These are phyloP conservation scores for Antheraea pernyi DNA, from an alignment of 1,140 invertebrate species.

Conservation along the genomic window DNA sequence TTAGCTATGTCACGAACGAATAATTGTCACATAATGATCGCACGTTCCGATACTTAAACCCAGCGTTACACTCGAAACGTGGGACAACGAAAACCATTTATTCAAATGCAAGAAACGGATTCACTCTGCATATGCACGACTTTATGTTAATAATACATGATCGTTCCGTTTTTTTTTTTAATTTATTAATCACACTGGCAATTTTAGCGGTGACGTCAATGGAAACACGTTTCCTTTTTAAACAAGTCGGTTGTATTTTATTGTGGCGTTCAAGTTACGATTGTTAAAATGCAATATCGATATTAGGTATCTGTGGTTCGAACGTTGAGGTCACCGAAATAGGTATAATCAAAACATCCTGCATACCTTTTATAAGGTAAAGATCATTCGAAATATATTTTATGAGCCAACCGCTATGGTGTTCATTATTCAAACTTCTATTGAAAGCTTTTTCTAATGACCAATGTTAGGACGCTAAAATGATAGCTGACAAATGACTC, in stretches of 20 bases:
- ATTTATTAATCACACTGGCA: background rate
- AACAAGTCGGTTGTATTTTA: background rate
- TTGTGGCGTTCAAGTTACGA: background rate
- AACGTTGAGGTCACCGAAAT: background rate
- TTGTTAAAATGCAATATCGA: background rate
- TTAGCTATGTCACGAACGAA: slow-evolving; percentile 2
- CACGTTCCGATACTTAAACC: background rate
- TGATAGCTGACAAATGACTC: too few relatives aligned
- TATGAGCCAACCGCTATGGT: background rate
- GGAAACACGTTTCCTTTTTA: background rate
- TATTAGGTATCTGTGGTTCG: background rate
- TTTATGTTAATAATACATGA: slow-evolving; percentile 24
- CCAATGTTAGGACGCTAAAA: too few relatives aligned
- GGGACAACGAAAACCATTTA: background rate
- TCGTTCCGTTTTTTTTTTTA: slow-evolving; percentile 11
- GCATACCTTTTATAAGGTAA: background rate
- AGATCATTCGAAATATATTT: background rate
- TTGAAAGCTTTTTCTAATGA: too few relatives aligned
- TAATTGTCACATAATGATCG: slow-evolving; percentile 1
- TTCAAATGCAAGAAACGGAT: slow-evolving; percentile 24
- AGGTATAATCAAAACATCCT: background rate
- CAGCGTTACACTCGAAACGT: slow-evolving; percentile 1
- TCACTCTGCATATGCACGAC: slow-evolving; percentile 32
- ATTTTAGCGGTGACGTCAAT: background rate
- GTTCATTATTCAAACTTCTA: background rate